A percentile compares a stretch with the other conserved stretches of the same genome.
Conservation (phyloP, 2,797 vertebrate genomes). For the Synanceia verrucosa region DNA sequence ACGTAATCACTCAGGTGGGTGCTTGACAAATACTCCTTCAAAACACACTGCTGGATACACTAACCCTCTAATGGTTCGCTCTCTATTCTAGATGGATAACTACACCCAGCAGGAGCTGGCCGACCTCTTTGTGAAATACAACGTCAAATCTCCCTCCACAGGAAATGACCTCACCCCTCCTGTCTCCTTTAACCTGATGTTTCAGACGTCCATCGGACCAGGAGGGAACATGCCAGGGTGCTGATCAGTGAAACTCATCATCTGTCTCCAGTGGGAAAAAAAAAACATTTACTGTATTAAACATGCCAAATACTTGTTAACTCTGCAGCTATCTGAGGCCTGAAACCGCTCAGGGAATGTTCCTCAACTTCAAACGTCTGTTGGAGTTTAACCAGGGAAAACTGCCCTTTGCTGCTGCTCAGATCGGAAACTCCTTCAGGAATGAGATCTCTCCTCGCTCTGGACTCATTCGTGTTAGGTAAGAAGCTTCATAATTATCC, state of each 20-base stretch:
- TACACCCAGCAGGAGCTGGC: slow-evolving; percentile 91
- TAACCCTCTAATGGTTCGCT: neutral
- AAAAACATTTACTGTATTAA: neutral
- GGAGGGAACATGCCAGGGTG: slow-evolving; percentile 97
- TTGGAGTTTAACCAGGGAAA: slow-evolving; percentile 96
- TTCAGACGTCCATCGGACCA: slow-evolving; percentile 97
- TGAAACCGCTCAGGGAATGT: slow-evolving; percentile 96
- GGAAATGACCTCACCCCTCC: slow-evolving; percentile 94
- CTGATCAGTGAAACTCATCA: neutral
- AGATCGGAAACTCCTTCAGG: slow-evolving; percentile 94
- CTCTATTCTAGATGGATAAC: slow-evolving; percentile 90
- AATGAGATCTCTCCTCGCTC: slow-evolving; percentile 96
- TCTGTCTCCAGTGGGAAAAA: neutral
- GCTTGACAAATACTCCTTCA: neutral
- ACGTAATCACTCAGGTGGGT: slow-evolving; percentile 89
- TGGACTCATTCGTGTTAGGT: slow-evolving; percentile 94
- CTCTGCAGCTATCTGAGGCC: slow-evolving; percentile 91
- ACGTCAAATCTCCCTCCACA: slow-evolving; percentile 93
- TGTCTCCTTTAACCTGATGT: slow-evolving; percentile 97
- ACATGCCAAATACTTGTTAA: neutral
- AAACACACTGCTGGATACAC: neutral
- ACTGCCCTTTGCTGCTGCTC: slow-evolving; percentile 92
- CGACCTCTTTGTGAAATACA: slow-evolving; percentile 95
- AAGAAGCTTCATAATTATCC: neutral
- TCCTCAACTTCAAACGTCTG: slow-evolving; percentile 94